Base-by-base conservation (phyloP, 2,888 invertebrate genomes). In the Melanchra persicariae region DNA sequence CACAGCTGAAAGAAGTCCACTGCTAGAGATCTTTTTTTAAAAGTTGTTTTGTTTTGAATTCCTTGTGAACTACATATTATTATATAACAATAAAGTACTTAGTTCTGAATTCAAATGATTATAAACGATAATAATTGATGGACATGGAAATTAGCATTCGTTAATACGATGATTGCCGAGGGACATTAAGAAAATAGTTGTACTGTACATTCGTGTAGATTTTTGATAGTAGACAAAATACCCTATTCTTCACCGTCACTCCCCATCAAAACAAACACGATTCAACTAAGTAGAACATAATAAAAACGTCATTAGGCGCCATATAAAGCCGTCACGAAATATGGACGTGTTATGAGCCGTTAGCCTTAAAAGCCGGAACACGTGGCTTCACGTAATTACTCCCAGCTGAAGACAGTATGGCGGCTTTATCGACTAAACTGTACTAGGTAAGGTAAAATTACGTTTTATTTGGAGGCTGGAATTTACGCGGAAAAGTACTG, bases 341-440 rank as follows among this genome's bases (percentile, higher is more conserved):
- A 71, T 45, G 51, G 10, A 43, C 60, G 51, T 34, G 60, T 74
- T 77, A 84, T 69, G 74, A 81, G 67, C 52, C 60, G 77, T 77
- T 71, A 59, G 64, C 37, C 65, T 77, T 82, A 73, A 82, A 77
- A 74, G 72, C 67, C 63, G 37, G 45, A 47, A 73, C 81, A 84
- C 75, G 67, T 84, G 77, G 63, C 65, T 58, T 40, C 26, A 34
- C 22, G 71, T 85, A 79, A 83, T 85, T 77, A 77, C 70, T 74
- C 60, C 65, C 26, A 58, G 55, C 24, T 45, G 66, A 67, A 71
- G 26, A 37, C 45, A 54, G 59, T 19, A 70, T 26, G 54, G n/a
- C 6, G 4, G 43, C 54, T 76, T 66, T 70, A 70, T 66, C 40
- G 19, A 58, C 34, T 45, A 1, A 19, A 57, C 45, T 70, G 19